A percentile compares a stretch with the other conserved stretches of the same genome.
Evolutionary conservation across 1,140 invertebrate species (phyloP).

Genomic region (Megalonaias nervosa): DNA sequence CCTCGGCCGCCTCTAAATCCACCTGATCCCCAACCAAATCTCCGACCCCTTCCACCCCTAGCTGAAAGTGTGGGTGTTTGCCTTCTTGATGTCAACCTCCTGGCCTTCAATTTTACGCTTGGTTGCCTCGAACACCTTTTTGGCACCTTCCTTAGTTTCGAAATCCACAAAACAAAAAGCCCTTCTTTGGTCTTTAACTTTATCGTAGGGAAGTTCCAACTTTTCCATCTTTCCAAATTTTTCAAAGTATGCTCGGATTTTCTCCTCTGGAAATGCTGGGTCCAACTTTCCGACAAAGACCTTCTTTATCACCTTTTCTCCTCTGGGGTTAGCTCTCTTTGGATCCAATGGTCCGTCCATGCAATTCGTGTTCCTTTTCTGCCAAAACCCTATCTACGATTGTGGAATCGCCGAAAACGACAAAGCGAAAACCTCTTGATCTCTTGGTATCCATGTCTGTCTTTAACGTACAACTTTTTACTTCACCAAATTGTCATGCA

Average conservation of each 20-base stretch:
- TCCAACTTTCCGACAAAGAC: slow-evolving; percentile 65
- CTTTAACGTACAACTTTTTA: too few species aligned
- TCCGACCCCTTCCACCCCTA: too few species aligned
- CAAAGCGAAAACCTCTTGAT: too few species aligned
- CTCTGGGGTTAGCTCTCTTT: slow-evolving; percentile 63
- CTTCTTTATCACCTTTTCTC: slow-evolving; percentile 55
- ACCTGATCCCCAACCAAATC: too few species aligned
- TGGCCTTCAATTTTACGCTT: slow-evolving; percentile 90
- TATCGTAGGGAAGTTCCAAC: slow-evolving; percentile 96
- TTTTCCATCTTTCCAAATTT: slow-evolving; percentile 82
- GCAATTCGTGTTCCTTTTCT: slow-evolving; percentile 61
- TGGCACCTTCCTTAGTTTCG: slow-evolving; percentile 87
- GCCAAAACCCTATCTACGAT: too few species aligned
- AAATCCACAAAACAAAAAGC: slow-evolving; percentile 98
- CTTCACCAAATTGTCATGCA: too few species aligned
- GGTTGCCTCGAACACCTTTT: slow-evolving; percentile 86
- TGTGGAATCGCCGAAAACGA: too few species aligned
- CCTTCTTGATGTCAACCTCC: slow-evolving; percentile 43
- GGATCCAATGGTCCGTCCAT: slow-evolving; percentile 64
- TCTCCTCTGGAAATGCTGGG: slow-evolving; percentile 53
- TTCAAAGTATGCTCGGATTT: slow-evolving; percentile 63
- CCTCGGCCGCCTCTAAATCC: too few species aligned
- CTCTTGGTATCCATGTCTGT: too few species aligned
- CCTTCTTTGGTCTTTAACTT: slow-evolving; percentile 95
- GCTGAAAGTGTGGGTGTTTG: too few species aligned